Conservation (phyloP, 2,888 invertebrate species). For the Pterostichus niger region DNA sequence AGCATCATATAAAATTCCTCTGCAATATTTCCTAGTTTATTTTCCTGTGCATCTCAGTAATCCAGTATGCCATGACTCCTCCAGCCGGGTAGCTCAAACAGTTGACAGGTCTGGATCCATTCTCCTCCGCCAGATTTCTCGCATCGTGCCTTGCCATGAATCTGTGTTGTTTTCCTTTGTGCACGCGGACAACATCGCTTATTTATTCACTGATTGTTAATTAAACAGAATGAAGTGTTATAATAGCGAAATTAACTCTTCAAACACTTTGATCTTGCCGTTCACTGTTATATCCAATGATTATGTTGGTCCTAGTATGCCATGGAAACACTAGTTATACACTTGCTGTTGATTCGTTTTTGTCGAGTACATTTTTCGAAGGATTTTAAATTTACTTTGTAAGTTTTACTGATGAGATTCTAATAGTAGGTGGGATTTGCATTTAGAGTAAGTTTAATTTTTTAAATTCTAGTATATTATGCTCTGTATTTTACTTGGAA, state of each 20-base stretch:
- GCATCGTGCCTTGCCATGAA: slow-evolving; percentile 13
- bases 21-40: too few relatives aligned
- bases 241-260: slow-evolving; percentile 62
- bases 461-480: slow-evolving; percentile 40
- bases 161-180: slow-evolving; percentile 27
- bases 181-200: slow-evolving; percentile 36
- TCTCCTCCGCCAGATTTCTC: neutral
- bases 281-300: slow-evolving; percentile 11
- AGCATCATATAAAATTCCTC: too few relatives aligned
- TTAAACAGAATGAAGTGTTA: slow-evolving; percentile 65
- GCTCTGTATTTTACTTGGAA: slow-evolving; percentile 20
- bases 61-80: too few relatives aligned
- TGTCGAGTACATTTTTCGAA: neutral
- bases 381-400: slow-evolving; percentile 11
- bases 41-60: too few relatives aligned
- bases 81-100: neutral
- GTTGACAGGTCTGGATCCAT: slow-evolving; percentile 20
- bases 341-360: neutral
- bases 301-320: slow-evolving; percentile 19
- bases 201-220: slow-evolving; percentile 65
- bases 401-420: slow-evolving; percentile 7
- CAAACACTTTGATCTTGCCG: slow-evolving; percentile 48
- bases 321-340: neutral
- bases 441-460: slow-evolving; percentile 36
- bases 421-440: slow-evolving; percentile 29